Evolutionary conservation across 2,113 vertebrate genomes (phyloP), one percentile per base, ranked within the genome.

Genomic region (Lathamus discolor): DNA sequence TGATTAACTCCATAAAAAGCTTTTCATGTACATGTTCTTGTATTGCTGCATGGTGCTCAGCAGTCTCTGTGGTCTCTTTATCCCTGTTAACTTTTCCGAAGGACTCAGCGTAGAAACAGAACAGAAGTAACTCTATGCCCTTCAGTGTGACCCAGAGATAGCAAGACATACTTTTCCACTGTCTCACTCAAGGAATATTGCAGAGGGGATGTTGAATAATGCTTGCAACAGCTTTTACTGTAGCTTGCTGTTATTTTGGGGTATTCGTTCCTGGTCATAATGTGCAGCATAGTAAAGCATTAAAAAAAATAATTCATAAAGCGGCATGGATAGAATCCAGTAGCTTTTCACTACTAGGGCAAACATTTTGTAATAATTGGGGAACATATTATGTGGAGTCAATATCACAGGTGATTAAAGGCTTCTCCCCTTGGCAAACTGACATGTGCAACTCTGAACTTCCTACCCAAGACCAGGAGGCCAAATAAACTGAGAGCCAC

Each of bases 1-100:
- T 59, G 81, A 87, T 95, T 84, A 91, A 87, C 62, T 90, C 35
- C 67, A 76, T 79, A 76, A 87, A 93, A 81, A 86, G 39, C 48
- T 84, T 81, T 72, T 55, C 73, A 64, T 35, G 17, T 72, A 33
- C 43, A 28, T 68, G n/a, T 51, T 62, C 31, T 55, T 81, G 24
- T 67, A 72, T 48, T 68, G 35, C 51, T 78, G 27, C 55, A 18
- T 14, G 57, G 67, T 72, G 33, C 39, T 91, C 10, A 2, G 66
- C 69, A 73, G 46, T 29, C 61, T 63, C 84, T 76, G 43, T 61
- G 17, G 35, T 93, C 33, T 87, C 48, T 84, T 83, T 76, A 35
- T 31, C 52, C 51, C 62, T 35, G 10, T 57, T 88, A 49, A 22
- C 43, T 96, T 92, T 95, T 77, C 82, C 49, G 72, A 46, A 86